Base-by-base conservation (phyloP, 2,888 invertebrate species). In the Camptogramma bilineatum region DNA sequence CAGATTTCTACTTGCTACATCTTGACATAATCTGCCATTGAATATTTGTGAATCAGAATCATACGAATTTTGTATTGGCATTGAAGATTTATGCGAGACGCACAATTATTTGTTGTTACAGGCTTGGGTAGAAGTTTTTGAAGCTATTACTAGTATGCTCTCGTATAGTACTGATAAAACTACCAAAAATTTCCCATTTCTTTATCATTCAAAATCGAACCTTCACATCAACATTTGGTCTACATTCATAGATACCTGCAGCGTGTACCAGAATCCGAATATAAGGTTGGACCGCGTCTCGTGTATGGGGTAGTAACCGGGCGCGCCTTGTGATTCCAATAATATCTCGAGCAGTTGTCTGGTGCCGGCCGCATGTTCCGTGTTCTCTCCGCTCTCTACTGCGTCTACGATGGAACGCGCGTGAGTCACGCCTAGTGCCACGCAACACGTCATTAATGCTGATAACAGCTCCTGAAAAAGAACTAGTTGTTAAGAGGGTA, bases 191-290 rank as follows among this genome's bases (percentile, higher is more conserved):
- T 3, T 3, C 4, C 4, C 13, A 0, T 7, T 13, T 13, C 16
- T 17, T 7, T 17, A 39, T 10, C 13, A 10, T 10, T 2, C 0
- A 9, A 31, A 13, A 13, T 39, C 10, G 13, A 13, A 39, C 4
- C 13, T 39, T 48, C n/a, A 13, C 8, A 17, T 0, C 9, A 18
- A n/a, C n/a, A n/a, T n/a, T n/a, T n/a, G 10, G 10, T 39, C 44
- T 44, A 39, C 44, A 1, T 10, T 18, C 48, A 62, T 58, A 64
- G 80, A 85, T 79, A 97, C 97, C 94, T 98, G 98, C 57, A 98
- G 87, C 61, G 96, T 95, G 83, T 97, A 98, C 98, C 98, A 98
- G 86, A 98, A 97, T 2, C 97, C 96, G 88, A 98, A 96, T 0
- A 97, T 95, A 70, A 98, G 94, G 65, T 96, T 96, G 80, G 98